Conservation (phyloP, 2,797 vertebrate genomes). For the Hypotaenidia okinawae region DNA sequence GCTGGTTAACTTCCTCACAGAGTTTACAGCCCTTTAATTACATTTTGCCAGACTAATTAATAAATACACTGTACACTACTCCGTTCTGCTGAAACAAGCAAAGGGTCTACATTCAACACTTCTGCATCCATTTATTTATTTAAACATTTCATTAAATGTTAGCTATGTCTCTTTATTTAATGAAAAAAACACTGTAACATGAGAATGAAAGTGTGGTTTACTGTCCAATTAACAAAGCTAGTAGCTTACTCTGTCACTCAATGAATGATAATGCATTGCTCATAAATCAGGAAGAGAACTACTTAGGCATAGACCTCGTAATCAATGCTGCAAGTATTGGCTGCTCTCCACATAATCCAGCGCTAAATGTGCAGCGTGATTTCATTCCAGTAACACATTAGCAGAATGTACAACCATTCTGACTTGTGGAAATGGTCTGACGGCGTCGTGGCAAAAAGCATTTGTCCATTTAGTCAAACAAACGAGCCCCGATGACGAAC, state of each 20-base stretch:
- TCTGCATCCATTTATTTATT: slow-evolving; percentile 4
- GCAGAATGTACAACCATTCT: slow-evolving; percentile 63
- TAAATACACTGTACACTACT: neutral
- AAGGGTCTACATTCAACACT: neutral
- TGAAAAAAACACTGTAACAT: slow-evolving; percentile 52
- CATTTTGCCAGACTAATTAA: slow-evolving; percentile 51
- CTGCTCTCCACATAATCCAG: slow-evolving; percentile 64
- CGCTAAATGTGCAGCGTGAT: slow-evolving; percentile 63
- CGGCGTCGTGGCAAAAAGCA: slow-evolving; percentile 38
- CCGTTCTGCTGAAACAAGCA: slow-evolving; percentile 4
- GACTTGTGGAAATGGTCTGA: slow-evolving; percentile 67
- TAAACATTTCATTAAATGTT: slow-evolving; percentile 46
- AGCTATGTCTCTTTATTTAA: slow-evolving; percentile 37
- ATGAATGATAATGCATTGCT: slow-evolving; percentile 66
- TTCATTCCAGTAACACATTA: slow-evolving; percentile 80
- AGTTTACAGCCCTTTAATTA: slow-evolving; percentile 59
- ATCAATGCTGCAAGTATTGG: slow-evolving; percentile 72
- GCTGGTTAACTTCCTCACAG: slow-evolving; percentile 33
- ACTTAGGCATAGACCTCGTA: slow-evolving; percentile 71
- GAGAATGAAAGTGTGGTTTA: slow-evolving; percentile 65
- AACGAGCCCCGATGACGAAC: slow-evolving; percentile 33
- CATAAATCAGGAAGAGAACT: slow-evolving; percentile 75
- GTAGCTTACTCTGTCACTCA: slow-evolving; percentile 55
- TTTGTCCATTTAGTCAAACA: slow-evolving; percentile 65
- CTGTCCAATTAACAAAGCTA: slow-evolving; percentile 70